Evolutionary conservation across 2,888 invertebrate genomes (phyloP), one percentile per base, ranked within the genome.

Genomic region (Odontocerum albicorne): DNA sequence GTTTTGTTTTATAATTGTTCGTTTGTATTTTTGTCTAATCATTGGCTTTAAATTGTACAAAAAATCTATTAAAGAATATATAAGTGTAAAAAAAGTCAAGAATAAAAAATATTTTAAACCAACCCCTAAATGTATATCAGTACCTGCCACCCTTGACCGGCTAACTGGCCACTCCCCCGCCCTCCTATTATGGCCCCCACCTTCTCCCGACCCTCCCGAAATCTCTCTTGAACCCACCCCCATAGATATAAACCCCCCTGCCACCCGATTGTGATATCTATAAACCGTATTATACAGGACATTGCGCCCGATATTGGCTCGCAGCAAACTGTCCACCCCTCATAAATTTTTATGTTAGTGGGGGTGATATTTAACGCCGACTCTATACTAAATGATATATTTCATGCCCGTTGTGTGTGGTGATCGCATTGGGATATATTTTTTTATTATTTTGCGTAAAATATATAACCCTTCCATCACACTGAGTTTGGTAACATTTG

Each of bases 241-340:
- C 21, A 31, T 21, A 17, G 13, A 33, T 47, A 22, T 32, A 40
- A 40, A 33, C 45, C 56, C 47, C 59, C 32, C 45, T 16, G 49
- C 36, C 53, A 39, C 54, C 54, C 57, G 54, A 59, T 47, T 49
- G 54, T 58, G 49, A 50, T 54, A 50, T 54, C 57, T 57, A 60
- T 57, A 60, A 60, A 55, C 57, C 50, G 57, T 55, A 61, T 61
- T 61, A 61, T 58, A 56, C 61, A 61, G 58, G 52, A 58, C 61
- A 61, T 61, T 61, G 58, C 55, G 58, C 45, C 40, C 44, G 55
- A 61, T 58, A 58, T 61, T 58, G 59, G 55, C 55, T 53, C 47
- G 58, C 53, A 49, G 61, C 42, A 50, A 61, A 58, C 53, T 58
- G 58, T 58, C 61, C 57, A 58, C 61, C 58, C 61, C 58, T 53